Base-by-base conservation (phyloP, 2,113 vertebrate genomes). In the Eublepharis macularius region DNA sequence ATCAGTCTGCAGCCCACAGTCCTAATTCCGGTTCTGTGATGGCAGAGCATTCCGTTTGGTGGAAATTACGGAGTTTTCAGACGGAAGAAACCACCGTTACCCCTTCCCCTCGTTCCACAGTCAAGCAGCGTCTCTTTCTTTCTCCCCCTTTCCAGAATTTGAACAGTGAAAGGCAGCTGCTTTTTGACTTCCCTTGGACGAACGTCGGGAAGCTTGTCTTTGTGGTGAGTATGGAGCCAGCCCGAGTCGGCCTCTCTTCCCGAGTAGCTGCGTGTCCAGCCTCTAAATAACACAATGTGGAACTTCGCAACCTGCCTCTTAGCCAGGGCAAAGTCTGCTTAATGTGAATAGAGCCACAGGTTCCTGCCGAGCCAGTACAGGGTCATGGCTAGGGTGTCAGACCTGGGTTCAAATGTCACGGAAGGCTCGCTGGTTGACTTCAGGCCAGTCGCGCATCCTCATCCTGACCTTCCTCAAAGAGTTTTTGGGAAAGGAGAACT, bases 111-210 rank as follows among this genome's bases (percentile, higher is more conserved):
- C 4, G 14, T 7, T 17, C 19, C 36, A 75, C 21, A 36, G 8
- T 17, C n/a, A 24, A 16, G 1, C 14, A 4, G 47, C 32, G 16
- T 13, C 36, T 17, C 2, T 4, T 3, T 16, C 0, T 8, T 6
- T 39, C 51, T 29, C 75, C 43, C 76, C 93, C 88, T 82, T 76
- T 85, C 60, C 96, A 99, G 99, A 99, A 99, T 86, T 89, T 97
- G 69, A 97, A 97, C 7, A 97, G 97, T 21, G 98, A 98, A 75
- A 97, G 97, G 91, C 98, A 99, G 82, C 97, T 99, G 84, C 92
- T 99, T 85, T 99, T 98, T 0, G 98, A 99, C 91, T 99, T 99
- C 88, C 98, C 99, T 1, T 99, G 98, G 99, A 99, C 98, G 72
- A 99, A 99, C 0, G 99, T 99, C 92, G 99, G 99, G 49, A 99